These are phyloP conservation scores for Blera fallax DNA, from an alignment of 2,888 invertebrate species.

Conservation along the genomic window DNA sequence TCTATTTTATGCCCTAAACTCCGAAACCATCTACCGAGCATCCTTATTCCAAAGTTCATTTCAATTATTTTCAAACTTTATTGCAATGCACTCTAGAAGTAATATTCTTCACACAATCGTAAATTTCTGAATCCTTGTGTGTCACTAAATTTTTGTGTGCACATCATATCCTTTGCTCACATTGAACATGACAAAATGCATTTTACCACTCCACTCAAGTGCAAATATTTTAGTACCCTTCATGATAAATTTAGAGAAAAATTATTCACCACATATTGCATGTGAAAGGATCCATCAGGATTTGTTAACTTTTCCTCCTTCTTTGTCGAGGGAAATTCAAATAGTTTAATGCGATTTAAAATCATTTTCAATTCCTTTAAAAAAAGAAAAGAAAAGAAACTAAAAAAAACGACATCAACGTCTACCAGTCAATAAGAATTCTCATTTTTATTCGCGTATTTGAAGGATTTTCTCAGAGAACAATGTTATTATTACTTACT, in stretches of 20 bases:
- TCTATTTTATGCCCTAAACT: no score
- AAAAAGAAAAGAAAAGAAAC: background rate
- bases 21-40: no score
- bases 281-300: constrained; percentile 41
- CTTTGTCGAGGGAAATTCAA: constrained; percentile 25
- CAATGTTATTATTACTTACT: constrained; percentile 70
- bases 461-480: constrained; percentile 30
- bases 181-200: constrained; percentile 26
- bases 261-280: constrained; percentile 18
- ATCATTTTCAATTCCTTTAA: constrained; percentile 44
- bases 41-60: constrained; percentile 18
- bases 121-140: constrained; percentile 22
- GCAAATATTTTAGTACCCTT: constrained; percentile 47
- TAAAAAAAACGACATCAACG: background rate
- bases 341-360: constrained; percentile 67
- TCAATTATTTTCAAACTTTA: constrained; percentile 55
- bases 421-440: constrained; percentile 29
- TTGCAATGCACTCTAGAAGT: constrained; percentile 27
- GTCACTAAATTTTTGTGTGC: constrained; percentile 38
- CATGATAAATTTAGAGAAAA: constrained; percentile 32
- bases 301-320: constrained; percentile 49
- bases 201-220: constrained; percentile 7
- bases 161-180: background rate
- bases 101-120: constrained; percentile 1
- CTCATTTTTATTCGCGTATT: constrained; percentile 11